Conservation (phyloP, 2,113 vertebrate species). For the Aepyceros melampus region DNA sequence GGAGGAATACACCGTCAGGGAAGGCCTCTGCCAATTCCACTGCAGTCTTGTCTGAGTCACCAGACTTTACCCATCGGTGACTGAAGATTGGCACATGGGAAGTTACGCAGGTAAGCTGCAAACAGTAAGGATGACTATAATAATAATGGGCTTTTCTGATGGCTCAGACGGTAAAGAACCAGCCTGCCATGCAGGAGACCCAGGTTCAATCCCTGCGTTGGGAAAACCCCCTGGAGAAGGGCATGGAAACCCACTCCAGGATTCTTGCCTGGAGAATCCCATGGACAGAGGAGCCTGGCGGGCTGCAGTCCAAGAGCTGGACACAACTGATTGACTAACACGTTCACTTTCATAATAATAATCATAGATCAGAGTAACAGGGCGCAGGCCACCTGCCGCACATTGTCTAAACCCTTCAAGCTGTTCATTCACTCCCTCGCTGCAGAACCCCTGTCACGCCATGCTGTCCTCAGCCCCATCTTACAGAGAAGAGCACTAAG, state of each 20-base stretch:
- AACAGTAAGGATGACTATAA: accelerated
- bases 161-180: not conserved
- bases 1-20: accelerated
- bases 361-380: accelerated
- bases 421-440: accelerated
- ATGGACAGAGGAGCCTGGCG: not conserved
- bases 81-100: accelerated
- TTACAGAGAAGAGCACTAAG: accelerated
- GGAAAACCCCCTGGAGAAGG: not conserved
- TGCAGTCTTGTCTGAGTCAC: accelerated
- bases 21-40: accelerated
- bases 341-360: accelerated
- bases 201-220: not conserved
- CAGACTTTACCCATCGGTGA: accelerated
- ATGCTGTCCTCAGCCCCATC: accelerated
- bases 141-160: accelerated
- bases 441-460: accelerated
- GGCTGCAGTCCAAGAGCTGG: not conserved
- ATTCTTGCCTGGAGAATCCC: not conserved
- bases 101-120: accelerated
- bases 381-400: accelerated
- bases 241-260: not conserved
- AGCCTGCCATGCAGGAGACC: not conserved
- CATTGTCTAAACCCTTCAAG: accelerated
- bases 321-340: not conserved